Evolutionary conservation across 1,140 invertebrate genomes (phyloP), one percentile per base, ranked within the genome.

Genomic region (Helicorthomorpha holstii): DNA sequence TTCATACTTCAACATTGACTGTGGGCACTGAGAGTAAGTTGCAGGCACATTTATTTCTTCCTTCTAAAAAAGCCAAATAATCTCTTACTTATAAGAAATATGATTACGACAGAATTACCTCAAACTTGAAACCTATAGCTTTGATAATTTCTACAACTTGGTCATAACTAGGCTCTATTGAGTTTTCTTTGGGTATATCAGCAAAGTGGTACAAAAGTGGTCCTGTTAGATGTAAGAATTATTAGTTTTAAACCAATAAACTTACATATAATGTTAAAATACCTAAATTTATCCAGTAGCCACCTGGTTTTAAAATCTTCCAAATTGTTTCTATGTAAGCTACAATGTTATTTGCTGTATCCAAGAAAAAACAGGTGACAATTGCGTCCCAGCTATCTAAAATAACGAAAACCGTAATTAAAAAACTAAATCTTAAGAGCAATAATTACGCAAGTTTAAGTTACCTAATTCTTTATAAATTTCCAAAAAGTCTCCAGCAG

Each of bases 341-440:
- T 25, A 97, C 82, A 3, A 98, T 82, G 67, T 98, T 98, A 50
- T 87, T 83, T 16, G 93, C 93, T 64, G 95, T 98, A 65, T 98
- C 95, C 52, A 98, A 88, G 65, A 98, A 98, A 69, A 98, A 98
- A 59, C 93, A 95, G 0, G 94, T 93, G 0, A 85, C 85, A 1
- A 98, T 79, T 64, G 88, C 94, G 63, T 96, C 80, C 83, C 90
- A 98, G 29, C 79, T 70, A 56, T 85, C 76, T 67, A 48, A 42
- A 57, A 52, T 27, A 45, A 41, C 3, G 48, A 53, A 41, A 41
- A 41, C 19, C 19, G 38, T 41, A 41, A 12, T 41, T 41, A 12
- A 41, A 12, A 41, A 41, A 41, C 12, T 41, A 41, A 12, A 41
- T 12, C 38, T 41, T 12, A 7, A 10, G 19, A 46, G 4, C 19